phyloP scores from a whole-genome alignment of 2,888 invertebrate species.

The Dynastes hyllus region DNA sequence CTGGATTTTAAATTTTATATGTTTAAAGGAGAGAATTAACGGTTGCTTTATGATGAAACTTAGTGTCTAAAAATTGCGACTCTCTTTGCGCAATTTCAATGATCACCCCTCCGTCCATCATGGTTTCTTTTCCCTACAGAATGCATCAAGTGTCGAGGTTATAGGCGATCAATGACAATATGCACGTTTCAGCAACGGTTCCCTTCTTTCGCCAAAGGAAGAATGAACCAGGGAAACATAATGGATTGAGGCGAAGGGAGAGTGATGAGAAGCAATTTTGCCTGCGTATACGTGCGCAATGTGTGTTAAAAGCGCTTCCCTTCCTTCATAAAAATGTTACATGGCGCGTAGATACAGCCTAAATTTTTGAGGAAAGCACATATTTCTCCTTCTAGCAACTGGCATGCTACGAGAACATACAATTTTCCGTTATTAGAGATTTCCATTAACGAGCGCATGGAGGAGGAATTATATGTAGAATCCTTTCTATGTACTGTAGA shows the following conservation, averaged over 20 bases:
- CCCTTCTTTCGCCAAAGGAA: constrained; percentile 49
- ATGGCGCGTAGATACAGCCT: constrained; percentile 29
- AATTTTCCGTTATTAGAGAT: constrained; percentile 37
- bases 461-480: constrained; percentile 7
- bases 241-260: constrained; percentile 54
- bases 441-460: constrained; percentile 27
- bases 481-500: not conserved
- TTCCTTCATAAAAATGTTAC: constrained; percentile 41
- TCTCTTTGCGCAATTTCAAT: constrained; percentile 50
- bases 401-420: constrained; percentile 1
- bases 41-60: no score
- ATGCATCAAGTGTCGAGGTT: constrained; percentile 51
- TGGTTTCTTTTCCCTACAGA: constrained; percentile 4
- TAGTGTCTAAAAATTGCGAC: not conserved
- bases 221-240: constrained; percentile 53
- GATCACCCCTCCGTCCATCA: constrained; percentile 40
- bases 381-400: constrained; percentile 8
- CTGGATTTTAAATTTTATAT: not conserved
- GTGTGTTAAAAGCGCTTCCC: constrained; percentile 52
- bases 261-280: constrained; percentile 9
- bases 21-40: no score
- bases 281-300: not conserved
- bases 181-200: constrained; percentile 50
- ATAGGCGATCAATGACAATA: constrained; percentile 57
- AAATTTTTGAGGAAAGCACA: constrained; percentile 34